Evolutionary conservation across 2,113 vertebrate species (phyloP).

Genomic region (Osmerus eperlanus): DNA sequence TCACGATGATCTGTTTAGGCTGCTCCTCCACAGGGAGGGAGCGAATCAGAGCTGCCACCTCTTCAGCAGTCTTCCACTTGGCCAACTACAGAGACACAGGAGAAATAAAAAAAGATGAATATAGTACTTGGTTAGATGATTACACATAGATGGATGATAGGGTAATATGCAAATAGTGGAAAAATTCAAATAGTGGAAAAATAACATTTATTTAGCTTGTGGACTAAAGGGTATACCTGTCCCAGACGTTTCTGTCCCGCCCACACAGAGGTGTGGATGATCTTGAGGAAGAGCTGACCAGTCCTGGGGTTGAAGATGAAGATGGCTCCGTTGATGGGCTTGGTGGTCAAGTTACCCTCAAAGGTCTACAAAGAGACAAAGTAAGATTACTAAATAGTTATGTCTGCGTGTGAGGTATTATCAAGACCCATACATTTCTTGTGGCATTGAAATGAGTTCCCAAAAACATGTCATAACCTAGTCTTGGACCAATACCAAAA

Average conservation of each 20-base stretch:
- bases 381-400: not conserved
- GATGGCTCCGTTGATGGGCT: constrained; percentile 98
- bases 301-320: constrained; percentile 99
- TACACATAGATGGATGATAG: no score
- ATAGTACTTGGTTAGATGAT: not conserved
- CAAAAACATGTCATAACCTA: not conserved
- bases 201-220: no score
- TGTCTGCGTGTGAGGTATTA: no score
- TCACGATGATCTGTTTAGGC: constrained; percentile 99
- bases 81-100: constrained; percentile 78
- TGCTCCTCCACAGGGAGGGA: constrained; percentile 98
- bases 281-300: constrained; percentile 98
- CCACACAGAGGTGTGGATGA: constrained; percentile 99
- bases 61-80: constrained; percentile 99
- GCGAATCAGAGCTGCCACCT: constrained; percentile 95
- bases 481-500: no score
- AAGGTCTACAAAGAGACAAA: constrained; percentile 79
- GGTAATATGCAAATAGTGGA: no score
- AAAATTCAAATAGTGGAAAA: no score
- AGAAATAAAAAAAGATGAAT: not conserved
- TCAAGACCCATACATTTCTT: not conserved
- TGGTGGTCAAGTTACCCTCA: constrained; percentile 98
- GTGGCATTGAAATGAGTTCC: not conserved
- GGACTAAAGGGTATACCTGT: constrained; percentile 73
- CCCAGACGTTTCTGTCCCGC: constrained; percentile 98